Conservation (phyloP, 2,113 vertebrate genomes). For the Pipra filicauda region DNA sequence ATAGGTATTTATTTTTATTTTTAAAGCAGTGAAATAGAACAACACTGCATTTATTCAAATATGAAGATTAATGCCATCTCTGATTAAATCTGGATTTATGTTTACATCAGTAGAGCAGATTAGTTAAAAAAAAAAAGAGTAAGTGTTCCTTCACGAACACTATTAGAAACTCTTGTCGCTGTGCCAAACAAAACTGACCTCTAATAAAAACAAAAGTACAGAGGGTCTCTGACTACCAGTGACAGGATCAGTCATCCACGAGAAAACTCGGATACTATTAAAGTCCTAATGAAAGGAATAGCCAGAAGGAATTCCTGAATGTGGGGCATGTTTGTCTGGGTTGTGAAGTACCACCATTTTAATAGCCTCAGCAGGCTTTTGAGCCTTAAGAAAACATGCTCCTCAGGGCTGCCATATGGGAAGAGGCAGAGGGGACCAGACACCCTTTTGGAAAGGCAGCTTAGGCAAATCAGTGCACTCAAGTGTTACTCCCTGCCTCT, state of each 20-base stretch:
- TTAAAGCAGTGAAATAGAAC: slow-evolving; percentile 45
- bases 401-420: slow-evolving; percentile 20
- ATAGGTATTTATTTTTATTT: slow-evolving; percentile 50
- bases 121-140: slow-evolving; percentile 31
- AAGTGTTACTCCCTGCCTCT: background rate
- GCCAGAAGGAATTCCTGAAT: slow-evolving; percentile 44
- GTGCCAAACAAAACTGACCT: slow-evolving; percentile 59
- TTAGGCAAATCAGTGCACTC: background rate
- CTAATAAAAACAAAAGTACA: slow-evolving; percentile 63
- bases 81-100: slow-evolving; percentile 69
- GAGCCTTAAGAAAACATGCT: slow-evolving; percentile 38
- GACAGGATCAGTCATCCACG: slow-evolving; percentile 51
- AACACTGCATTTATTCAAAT: slow-evolving; percentile 46
- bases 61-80: slow-evolving; percentile 57
- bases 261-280: slow-evolving; percentile 34
- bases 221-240: slow-evolving; percentile 38
- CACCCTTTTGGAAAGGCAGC: slow-evolving; percentile 15
- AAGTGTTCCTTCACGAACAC: background rate
- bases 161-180: slow-evolving; percentile 22
- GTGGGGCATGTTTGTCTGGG: background rate
- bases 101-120: slow-evolving; percentile 40
- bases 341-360: background rate
- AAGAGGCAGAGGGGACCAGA: background rate
- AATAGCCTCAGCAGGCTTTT: background rate
- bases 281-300: slow-evolving; percentile 52